Conservation (phyloP, 2,888 invertebrate genomes). For the Agrenia bidenticulata region DNA sequence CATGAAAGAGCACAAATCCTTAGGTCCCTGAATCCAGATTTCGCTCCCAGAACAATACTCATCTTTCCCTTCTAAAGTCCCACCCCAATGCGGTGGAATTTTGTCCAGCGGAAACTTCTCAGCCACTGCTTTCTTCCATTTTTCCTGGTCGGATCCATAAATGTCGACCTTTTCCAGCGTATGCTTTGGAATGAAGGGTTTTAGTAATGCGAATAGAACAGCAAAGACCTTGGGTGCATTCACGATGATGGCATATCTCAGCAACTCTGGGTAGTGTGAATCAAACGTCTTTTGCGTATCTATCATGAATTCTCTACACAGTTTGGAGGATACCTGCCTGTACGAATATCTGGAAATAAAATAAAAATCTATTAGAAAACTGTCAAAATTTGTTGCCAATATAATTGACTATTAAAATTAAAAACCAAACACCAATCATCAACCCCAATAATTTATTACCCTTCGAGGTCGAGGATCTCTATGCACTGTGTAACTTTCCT, state of each 20-base stretch:
- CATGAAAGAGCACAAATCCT: neutral
- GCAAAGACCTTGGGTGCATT: conserved; percentile 38
- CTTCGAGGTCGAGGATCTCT: conserved; percentile 24
- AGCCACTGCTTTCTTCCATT: conserved; percentile 26
- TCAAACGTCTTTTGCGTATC: conserved; percentile 19
- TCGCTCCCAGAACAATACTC: conserved; percentile 29
- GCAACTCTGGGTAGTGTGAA: conserved; percentile 32
- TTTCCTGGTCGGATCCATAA: conserved; percentile 21
- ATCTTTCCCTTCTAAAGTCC: conserved; percentile 27
- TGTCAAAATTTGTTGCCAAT: no score
- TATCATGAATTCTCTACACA: conserved; percentile 20
- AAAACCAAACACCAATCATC: no score
- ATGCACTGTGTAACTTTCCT: conserved; percentile 21
- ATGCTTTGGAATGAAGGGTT: conserved; percentile 27
- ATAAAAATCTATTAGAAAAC: no score
- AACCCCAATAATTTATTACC: no score
- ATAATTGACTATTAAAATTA: no score
- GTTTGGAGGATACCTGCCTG: conserved; percentile 9
- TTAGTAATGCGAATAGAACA: conserved; percentile 24
- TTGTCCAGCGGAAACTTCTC: conserved; percentile 17
- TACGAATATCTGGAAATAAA: conserved; percentile 17
- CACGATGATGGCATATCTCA: conserved; percentile 21
- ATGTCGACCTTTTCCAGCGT: conserved; percentile 29
- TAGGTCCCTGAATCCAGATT: conserved; percentile 31
- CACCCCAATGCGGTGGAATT: conserved; percentile 37